Conservation (phyloP, 2,113 vertebrate species). For the Pholis gunnellus region DNA sequence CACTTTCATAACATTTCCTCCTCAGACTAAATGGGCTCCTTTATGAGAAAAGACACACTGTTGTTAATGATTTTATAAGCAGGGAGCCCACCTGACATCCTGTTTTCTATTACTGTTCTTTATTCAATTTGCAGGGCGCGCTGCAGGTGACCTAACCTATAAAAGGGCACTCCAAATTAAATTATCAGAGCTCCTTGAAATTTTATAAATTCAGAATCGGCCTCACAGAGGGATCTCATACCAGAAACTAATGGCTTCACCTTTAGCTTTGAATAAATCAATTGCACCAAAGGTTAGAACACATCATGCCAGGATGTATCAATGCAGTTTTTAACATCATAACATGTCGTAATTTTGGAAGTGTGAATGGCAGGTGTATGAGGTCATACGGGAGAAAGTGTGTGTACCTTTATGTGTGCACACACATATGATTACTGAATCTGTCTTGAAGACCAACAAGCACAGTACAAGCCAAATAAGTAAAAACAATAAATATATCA, state of each 20-base stretch:
- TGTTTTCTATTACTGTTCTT: slow-evolving; percentile 86
- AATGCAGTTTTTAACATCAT: slow-evolving; percentile 76
- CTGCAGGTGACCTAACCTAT: slow-evolving; percentile 89
- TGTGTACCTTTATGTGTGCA: neutral
- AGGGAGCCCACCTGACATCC: slow-evolving; percentile 84
- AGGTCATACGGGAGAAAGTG: slow-evolving; percentile 35
- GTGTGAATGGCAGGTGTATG: slow-evolving; percentile 56
- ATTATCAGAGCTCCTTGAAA: slow-evolving; percentile 88
- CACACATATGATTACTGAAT: neutral
- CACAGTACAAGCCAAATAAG: neutral
- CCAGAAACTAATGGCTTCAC: slow-evolving; percentile 83
- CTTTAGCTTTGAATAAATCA: slow-evolving; percentile 85
- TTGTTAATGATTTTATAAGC: slow-evolving; percentile 89
- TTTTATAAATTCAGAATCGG: slow-evolving; percentile 86
- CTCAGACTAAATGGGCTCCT: slow-evolving; percentile 85
- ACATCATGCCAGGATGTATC: slow-evolving; percentile 76
- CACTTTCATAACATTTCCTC: slow-evolving; percentile 83
- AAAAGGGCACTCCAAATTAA: slow-evolving; percentile 89
- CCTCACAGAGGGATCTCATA: slow-evolving; percentile 77
- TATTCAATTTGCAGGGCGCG: slow-evolving; percentile 88
- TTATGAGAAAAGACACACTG: slow-evolving; percentile 87
- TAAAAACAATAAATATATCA: neutral
- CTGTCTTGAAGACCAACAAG: neutral
- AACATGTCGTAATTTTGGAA: slow-evolving; percentile 56
- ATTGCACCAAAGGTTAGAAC: slow-evolving; percentile 82